A percentile compares a stretch with the other conserved stretches of the same genome.
Evolutionary conservation across 2,113 vertebrate genomes (phyloP).

Genomic region (Sinocyclocheilus anophthalmus): DNA sequence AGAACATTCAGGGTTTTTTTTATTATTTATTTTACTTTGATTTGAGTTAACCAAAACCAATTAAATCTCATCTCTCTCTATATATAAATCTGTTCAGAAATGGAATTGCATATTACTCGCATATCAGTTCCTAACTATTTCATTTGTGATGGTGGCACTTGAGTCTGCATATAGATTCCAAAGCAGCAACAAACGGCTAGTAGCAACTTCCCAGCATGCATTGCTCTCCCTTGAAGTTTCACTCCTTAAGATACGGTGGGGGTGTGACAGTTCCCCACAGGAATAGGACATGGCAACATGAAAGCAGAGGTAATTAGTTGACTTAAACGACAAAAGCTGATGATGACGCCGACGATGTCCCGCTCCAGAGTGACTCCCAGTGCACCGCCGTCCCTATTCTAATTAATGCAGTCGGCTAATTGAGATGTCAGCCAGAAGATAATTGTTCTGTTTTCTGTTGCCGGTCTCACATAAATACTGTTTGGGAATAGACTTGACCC

Average conservation of each 20-base stretch:
- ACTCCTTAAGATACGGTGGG: slow-evolving; percentile 34
- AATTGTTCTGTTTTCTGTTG: slow-evolving; percentile 47
- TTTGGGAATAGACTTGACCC: slow-evolving; percentile 40
- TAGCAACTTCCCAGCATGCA: slow-evolving; percentile 51
- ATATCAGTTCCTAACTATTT: neutral
- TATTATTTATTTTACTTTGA: neutral
- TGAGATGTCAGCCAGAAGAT: slow-evolving; percentile 51
- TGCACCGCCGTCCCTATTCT: slow-evolving; percentile 33
- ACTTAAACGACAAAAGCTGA: slow-evolving; percentile 42
- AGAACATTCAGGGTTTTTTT: neutral
- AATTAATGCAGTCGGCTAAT: slow-evolving; percentile 50
- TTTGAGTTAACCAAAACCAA: neutral
- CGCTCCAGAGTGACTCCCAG: slow-evolving; percentile 36
- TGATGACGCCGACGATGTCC: slow-evolving; percentile 28
- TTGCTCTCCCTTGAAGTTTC: slow-evolving; percentile 41
- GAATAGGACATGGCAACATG: slow-evolving; percentile 45
- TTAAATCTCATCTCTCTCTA: neutral
- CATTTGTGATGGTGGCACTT: neutral
- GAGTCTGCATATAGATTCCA: slow-evolving; percentile 12
- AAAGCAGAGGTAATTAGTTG: slow-evolving; percentile 53
- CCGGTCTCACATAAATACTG: slow-evolving; percentile 34
- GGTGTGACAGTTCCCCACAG: slow-evolving; percentile 48
- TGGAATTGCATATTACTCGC: neutral
- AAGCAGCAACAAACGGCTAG: slow-evolving; percentile 31
- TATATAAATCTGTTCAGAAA: neutral